Evolutionary conservation across 1,140 invertebrate species (phyloP).

Genomic region (Wiebesia pumilae): DNA sequence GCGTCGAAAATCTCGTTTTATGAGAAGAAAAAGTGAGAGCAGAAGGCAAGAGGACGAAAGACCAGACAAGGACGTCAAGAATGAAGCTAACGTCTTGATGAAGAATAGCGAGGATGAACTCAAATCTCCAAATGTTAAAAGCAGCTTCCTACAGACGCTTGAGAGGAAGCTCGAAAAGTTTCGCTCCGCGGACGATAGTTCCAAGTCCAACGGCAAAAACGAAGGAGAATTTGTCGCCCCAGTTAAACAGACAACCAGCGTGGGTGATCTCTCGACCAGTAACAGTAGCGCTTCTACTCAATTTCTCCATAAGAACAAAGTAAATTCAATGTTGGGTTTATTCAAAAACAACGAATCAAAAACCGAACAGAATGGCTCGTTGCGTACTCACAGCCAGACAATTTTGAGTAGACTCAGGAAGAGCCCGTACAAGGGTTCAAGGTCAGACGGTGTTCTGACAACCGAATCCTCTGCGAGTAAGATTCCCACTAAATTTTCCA

Average conservation of each 20-base stretch:
- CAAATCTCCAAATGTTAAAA: constrained; percentile 17
- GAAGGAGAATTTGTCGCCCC: constrained; percentile 77
- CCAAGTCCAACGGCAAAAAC: not conserved
- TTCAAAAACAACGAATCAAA: constrained; percentile 79
- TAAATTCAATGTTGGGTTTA: constrained; percentile 81
- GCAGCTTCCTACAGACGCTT: constrained; percentile 70
- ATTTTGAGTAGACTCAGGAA: constrained; percentile 66
- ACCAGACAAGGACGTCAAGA: constrained; percentile 66
- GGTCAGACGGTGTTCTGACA: constrained; percentile 56
- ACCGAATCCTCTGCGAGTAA: constrained; percentile 59
- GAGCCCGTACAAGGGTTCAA: constrained; percentile 63
- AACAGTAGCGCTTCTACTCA: constrained; percentile 56
- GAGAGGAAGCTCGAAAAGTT: constrained; percentile 75
- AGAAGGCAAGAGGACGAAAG: constrained; percentile 49
- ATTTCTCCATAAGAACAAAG: constrained; percentile 75
- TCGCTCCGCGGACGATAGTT: constrained; percentile 62
- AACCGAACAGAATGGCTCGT: constrained; percentile 48
- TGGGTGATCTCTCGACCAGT: constrained; percentile 78
- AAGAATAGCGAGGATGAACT: constrained; percentile 52
- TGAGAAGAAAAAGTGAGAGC: constrained; percentile 59
- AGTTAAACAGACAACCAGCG: constrained; percentile 79
- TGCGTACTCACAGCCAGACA: constrained; percentile 51
- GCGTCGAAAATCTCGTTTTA: constrained; percentile 70
- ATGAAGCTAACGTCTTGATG: constrained; percentile 65
- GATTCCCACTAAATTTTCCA: constrained; percentile 67